A percentile compares a stretch with the other conserved stretches of the same genome.
Evolutionary conservation across 1,140 invertebrate species (phyloP).

Genomic region (Diprion similis): DNA sequence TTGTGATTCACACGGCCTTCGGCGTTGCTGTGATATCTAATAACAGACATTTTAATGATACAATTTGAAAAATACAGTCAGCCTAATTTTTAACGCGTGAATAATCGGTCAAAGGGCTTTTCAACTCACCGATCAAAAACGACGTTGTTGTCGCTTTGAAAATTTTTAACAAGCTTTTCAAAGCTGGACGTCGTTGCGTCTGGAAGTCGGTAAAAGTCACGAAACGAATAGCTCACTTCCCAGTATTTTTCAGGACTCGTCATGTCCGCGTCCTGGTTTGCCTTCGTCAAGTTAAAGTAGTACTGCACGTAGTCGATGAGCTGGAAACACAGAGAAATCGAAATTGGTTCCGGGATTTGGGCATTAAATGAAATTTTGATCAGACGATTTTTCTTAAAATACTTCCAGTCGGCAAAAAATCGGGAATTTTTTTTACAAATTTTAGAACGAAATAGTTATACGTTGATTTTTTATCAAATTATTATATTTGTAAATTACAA

Average conservation of each 20-base stretch:
- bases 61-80: background rate
- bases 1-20: background rate
- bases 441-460: too few species aligned
- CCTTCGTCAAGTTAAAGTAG: constrained; percentile 1
- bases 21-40: background rate
- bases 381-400: too few species aligned
- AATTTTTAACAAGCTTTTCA: background rate
- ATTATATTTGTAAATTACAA: too few species aligned
- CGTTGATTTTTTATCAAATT: too few species aligned
- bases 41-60: background rate
- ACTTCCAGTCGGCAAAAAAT: too few species aligned
- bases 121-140: background rate
- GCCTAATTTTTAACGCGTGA: background rate
- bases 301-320: background rate
- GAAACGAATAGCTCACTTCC: background rate
- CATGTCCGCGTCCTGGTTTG: background rate
- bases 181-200: background rate
- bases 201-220: background rate
- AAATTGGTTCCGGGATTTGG: background rate
- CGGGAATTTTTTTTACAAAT: too few species aligned
- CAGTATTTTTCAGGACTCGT: background rate
- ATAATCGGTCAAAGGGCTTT: too few species aligned
- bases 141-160: background rate
- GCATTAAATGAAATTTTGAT: too few species aligned
- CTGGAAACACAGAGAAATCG: background rate